Conservation (phyloP, 2,797 vertebrate genomes). For the Luscinia luscinia region DNA sequence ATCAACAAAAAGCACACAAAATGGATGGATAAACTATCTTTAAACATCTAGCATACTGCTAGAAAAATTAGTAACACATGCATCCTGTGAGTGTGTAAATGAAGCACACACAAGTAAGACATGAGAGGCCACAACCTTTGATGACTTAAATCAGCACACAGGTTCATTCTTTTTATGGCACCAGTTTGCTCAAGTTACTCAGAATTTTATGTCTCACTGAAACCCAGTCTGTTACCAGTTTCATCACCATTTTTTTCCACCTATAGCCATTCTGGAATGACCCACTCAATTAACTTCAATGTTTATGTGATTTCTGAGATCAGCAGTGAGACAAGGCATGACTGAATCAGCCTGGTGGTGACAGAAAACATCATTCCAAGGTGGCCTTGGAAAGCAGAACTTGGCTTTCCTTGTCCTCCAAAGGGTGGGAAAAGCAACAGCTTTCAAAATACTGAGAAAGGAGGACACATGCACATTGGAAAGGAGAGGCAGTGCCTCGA, state of each 20-base stretch:
- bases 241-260: neutral
- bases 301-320: neutral
- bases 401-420: neutral
- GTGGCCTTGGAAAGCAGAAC: neutral
- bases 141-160: neutral
- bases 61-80: neutral
- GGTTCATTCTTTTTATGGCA: neutral
- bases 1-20: neutral
- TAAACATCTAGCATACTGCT: neutral
- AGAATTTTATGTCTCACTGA: neutral
- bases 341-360: neutral
- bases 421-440: neutral
- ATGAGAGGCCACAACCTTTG: neutral
- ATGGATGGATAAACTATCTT: neutral
- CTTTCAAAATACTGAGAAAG: neutral
- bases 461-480: neutral
- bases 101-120: neutral
- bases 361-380: neutral
- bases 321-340: neutral
- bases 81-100: neutral
- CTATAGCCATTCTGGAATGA: neutral
- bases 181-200: neutral
- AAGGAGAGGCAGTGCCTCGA: neutral
- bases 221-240: neutral
- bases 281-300: neutral